These are phyloP conservation scores for Brachypodius melanocephalos DNA, from an alignment of 2,113 vertebrate species.

Conservation along the genomic window DNA sequence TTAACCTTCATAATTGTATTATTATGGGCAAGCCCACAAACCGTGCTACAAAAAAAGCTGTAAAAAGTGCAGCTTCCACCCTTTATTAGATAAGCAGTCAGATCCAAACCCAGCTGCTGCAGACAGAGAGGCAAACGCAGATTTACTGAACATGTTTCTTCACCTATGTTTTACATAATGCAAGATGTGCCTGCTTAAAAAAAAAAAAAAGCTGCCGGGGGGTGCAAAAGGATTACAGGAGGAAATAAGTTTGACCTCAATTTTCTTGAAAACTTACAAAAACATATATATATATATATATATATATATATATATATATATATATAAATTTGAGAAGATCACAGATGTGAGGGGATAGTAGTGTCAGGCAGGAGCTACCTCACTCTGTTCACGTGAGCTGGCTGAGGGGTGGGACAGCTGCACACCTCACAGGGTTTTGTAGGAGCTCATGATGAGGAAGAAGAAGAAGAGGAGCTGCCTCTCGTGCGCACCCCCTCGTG, in stretches of 20 bases:
- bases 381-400: rapidly evolving
- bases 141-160: constrained; percentile 20
- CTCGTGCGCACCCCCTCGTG: constrained; percentile 3
- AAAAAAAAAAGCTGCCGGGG: not conserved
- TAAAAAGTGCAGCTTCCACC: constrained; percentile 66
- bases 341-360: not conserved
- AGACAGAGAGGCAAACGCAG: constrained; percentile 47
- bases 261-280: constrained; percentile 52
- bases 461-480: not conserved
- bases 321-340: constrained; percentile 3
- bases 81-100: constrained; percentile 73
- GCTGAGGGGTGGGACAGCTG: not conserved
- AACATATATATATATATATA: not conserved
- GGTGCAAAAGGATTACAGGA: constrained; percentile 16
- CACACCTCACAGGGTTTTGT: not conserved
- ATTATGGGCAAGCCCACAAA: constrained; percentile 79
- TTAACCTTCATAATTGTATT: constrained; percentile 91
- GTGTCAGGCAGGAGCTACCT: not conserved
- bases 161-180: constrained; percentile 49
- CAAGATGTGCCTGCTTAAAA: not conserved
- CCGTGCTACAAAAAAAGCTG: constrained; percentile 71
- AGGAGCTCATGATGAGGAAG: not conserved
- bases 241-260: constrained; percentile 69
- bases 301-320: not conserved
- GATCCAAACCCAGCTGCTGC: constrained; percentile 45